Percentiles rank a stretch among this genome's conserved stretches.
Conservation (phyloP, 2,888 invertebrate species). For the Craniophora ligustri region DNA sequence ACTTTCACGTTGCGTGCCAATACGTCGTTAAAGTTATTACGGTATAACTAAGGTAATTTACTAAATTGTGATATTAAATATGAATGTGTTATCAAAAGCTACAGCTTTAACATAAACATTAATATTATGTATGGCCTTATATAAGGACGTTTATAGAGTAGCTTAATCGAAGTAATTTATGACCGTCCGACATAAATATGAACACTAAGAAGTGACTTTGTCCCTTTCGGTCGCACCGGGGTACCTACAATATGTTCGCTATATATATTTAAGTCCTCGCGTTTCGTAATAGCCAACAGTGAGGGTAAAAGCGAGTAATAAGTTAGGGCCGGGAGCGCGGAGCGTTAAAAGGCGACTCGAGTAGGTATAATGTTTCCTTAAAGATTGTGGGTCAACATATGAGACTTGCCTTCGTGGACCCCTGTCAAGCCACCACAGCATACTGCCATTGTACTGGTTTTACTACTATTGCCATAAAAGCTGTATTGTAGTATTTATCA, state of each 20-base stretch:
- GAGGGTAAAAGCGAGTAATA: slow-evolving; percentile 45
- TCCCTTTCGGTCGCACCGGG: slow-evolving; percentile 29
- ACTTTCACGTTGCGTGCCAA: slow-evolving; percentile 45
- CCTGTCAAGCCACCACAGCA: slow-evolving; percentile 39
- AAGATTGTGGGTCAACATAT: slow-evolving; percentile 27
- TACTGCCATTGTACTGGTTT: slow-evolving; percentile 31
- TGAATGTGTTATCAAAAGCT: slow-evolving; percentile 35
- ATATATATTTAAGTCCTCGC: slow-evolving; percentile 42
- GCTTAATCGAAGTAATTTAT: slow-evolving; percentile 37
- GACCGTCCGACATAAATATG: slow-evolving; percentile 30
- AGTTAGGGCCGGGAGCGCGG: slow-evolving; percentile 29
- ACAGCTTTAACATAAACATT: slow-evolving; percentile 23
- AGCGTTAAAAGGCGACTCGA: slow-evolving; percentile 45
- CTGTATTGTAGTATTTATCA: slow-evolving; percentile 17
- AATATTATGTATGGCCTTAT: slow-evolving; percentile 6
- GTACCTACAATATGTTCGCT: slow-evolving; percentile 40
- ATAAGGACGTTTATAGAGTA: slow-evolving; percentile 18
- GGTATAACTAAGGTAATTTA: slow-evolving; percentile 45
- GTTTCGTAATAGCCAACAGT: slow-evolving; percentile 42
- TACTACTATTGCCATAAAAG: slow-evolving; percentile 24
- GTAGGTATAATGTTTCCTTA: slow-evolving; percentile 45
- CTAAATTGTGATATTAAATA: slow-evolving; percentile 46
- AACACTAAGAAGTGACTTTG: slow-evolving; percentile 36
- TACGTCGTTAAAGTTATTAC: slow-evolving; percentile 41
- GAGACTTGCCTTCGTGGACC: slow-evolving; percentile 26